These are phyloP conservation scores for Tinamus guttatus DNA, from an alignment of 2,113 vertebrate species.

Conservation along the genomic window DNA sequence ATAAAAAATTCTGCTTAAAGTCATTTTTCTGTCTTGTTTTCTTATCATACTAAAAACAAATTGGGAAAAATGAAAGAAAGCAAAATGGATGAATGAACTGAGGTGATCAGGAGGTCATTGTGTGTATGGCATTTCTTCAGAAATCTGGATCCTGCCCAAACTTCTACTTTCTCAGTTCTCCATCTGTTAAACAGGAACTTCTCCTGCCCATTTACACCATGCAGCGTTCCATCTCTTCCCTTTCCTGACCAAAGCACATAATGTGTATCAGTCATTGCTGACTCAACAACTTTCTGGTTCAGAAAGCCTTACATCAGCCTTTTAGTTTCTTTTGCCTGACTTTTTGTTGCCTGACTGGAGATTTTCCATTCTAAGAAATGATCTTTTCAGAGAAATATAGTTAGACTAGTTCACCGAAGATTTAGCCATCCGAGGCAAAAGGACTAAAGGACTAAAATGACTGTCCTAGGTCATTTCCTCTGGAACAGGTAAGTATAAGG, in stretches of 20 bases:
- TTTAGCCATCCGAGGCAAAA: neutral
- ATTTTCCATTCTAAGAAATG: neutral
- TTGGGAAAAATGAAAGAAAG: rapidly evolving
- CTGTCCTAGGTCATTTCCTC: neutral
- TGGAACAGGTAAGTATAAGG: neutral
- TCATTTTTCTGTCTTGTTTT: neutral
- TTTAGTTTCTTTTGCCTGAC: neutral
- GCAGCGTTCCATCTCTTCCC: neutral
- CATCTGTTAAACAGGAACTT: neutral
- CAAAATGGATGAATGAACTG: neutral
- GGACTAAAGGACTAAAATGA: too few relatives aligned
- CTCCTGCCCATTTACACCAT: neutral
- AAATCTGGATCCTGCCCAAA: neutral
- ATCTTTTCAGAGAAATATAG: neutral
- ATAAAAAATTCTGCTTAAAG: neutral
- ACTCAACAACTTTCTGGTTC: neutral
- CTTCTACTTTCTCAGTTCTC: neutral
- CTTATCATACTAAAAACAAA: neutral
- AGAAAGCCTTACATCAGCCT: neutral
- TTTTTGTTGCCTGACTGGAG: neutral
- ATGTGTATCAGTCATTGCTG: neutral
- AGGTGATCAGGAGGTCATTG: neutral
- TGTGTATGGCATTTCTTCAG: neutral
- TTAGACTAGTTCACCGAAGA: neutral
- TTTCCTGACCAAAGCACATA: neutral